Evolutionary conservation across 2,797 vertebrate species (phyloP), one percentile per base, ranked within the genome.

Genomic region (Antrozous pallidus): DNA sequence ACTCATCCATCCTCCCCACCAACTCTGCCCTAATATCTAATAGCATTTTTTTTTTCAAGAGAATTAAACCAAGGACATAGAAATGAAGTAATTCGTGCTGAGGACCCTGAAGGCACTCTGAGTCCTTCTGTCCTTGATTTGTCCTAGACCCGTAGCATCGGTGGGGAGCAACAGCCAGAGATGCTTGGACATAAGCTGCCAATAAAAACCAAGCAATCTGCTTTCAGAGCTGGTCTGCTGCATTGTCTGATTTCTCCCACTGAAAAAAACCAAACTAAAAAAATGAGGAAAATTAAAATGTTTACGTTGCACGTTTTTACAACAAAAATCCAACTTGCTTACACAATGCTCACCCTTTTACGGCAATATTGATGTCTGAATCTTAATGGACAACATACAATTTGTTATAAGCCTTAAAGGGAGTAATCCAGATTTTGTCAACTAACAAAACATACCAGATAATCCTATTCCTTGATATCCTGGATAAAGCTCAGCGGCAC

Each of bases 51-150:
- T 88, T 51, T 22, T 22, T 8, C 58, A 92, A 90, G 78, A 93
- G 51, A 84, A 11, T 70, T 74, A 87, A 94, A 90, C 42, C 14
- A 73, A 54, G 65, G 58, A 75, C 14, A 71, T 12, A 24, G 40
- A 80, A 61, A 93, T n/a, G 49, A 71, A 95, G 36, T 40, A 36
- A 56, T 45, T 42, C 71, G 54, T 45, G 54, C n/a, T 56, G 54
- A 63, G 70, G 45, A 67, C 38, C 24, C 96, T 95, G 93, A 97
- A 88, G 85, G 90, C 90, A 97, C 97, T 97, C 91, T 93, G 97
- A 96, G 82, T 93, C 98, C 96, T 97, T 97, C 96, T 96, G 96
- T 96, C 97, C 97, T 98, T 98, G 97, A 91, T 97, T 54, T 97
- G 98, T 97, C 95, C 97, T 97, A 96, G 95, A 96, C 96, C 97